Base-by-base conservation (phyloP, 1,140 invertebrate species). In the Aphis craccivora region DNA sequence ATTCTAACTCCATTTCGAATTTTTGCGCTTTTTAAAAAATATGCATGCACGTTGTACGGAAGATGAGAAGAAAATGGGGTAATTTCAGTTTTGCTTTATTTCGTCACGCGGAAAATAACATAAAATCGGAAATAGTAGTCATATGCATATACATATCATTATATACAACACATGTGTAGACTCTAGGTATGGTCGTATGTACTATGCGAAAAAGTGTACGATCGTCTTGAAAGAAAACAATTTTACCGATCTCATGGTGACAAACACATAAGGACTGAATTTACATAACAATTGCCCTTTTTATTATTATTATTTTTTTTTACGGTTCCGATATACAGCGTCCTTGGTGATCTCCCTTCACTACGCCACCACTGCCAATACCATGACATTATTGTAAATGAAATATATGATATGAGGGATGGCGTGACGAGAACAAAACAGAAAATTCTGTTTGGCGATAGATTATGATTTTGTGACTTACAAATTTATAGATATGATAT, bases 211-310 rank as follows among this genome's bases (percentile, higher is more conserved):
- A 89, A 53, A 53, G 88, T 55, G 37, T 53, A 45, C 48, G 35
- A 55, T 40, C 53, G 53, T 90, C 53, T 90, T 14, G 55, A 53
- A 93, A 93, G 48, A 93, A 93, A 93, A 84, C 91, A 93, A 93
- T 93, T 93, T 93, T 35, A 84, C 81, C 76, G 51, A 93, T 93
- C 76, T 84, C n/a, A 43, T 83, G 48, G 91, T 86, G 91, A 86
- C 91, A 84, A 93, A 84, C 91, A 53, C 76, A 93, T 83, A 92
- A 83, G 45, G 67, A 86, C 81, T 18, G 35, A 93, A 93, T 93
- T 93, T 93, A 84, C 91, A 93, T 93, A 84, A 93, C 81, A 93
- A 84, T 93, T 84, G 91, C 76, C n/a, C 76, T 40, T 51, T 93
- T 60, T 48, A 43, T 43, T 35, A 48, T 35, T 48, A n/a, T 45